phyloP scores from a whole-genome alignment of 2,888 invertebrate genomes.

The Platypus cylindrus region DNA sequence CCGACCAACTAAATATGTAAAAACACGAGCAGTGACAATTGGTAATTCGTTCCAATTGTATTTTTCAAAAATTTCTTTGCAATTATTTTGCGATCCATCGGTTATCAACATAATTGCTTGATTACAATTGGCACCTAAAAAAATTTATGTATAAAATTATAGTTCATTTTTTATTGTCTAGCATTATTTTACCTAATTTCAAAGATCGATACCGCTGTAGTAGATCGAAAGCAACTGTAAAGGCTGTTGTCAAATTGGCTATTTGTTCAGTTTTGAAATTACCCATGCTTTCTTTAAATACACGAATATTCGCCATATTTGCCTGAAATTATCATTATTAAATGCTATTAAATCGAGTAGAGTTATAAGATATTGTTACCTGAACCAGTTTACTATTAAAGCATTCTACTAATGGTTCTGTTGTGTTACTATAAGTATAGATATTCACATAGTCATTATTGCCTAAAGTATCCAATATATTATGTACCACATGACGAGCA shows the following conservation, averaged over 20 bases:
- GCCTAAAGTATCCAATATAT: slow-evolving; percentile 88
- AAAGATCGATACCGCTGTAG: slow-evolving; percentile 37
- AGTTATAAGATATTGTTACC: slow-evolving; percentile 38
- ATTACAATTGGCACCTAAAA: slow-evolving; percentile 49
- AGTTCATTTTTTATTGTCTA: background rate
- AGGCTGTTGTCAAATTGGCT: slow-evolving; percentile 90
- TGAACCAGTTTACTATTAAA: slow-evolving; percentile 83
- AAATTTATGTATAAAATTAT: slow-evolving; percentile 1
- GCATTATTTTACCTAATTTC: slow-evolving; percentile 24
- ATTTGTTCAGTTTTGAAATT: slow-evolving; percentile 71
- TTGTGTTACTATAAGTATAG: slow-evolving; percentile 75
- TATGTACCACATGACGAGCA: slow-evolving; percentile 73
- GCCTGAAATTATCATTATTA: slow-evolving; percentile 44
- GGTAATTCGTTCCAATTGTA: slow-evolving; percentile 71
- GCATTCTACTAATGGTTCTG: slow-evolving; percentile 74
- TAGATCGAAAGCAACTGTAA: slow-evolving; percentile 84
- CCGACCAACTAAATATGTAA: slow-evolving; percentile 89
- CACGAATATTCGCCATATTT: slow-evolving; percentile 70
- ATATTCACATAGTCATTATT: slow-evolving; percentile 98
- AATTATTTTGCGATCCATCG: slow-evolving; percentile 95
- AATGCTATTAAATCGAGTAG: background rate
- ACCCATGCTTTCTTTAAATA: slow-evolving; percentile 68
- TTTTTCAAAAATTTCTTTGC: slow-evolving; percentile 79
- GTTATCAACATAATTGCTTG: slow-evolving; percentile 98
- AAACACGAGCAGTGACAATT: slow-evolving; percentile 82